A percentile compares a stretch with the other conserved stretches of the same genome.
phyloP scores from a whole-genome alignment of 2,888 invertebrate species.

The Xanthia icteritia region DNA sequence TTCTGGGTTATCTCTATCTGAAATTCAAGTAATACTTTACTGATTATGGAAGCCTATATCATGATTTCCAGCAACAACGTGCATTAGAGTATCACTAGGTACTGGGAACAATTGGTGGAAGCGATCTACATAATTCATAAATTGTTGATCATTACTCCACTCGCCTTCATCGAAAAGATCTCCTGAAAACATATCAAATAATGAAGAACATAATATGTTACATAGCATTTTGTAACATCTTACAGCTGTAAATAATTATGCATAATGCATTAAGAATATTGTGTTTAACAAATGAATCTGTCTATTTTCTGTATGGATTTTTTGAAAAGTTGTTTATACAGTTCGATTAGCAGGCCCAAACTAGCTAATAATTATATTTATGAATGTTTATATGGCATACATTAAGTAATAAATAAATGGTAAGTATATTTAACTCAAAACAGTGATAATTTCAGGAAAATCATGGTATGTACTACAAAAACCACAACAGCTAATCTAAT shows the following conservation, averaged over 20 bases:
- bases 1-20: background rate
- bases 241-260: background rate
- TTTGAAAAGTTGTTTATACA: background rate
- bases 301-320: background rate
- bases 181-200: slow-evolving; percentile 89
- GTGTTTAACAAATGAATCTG: background rate
- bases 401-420: background rate
- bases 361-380: background rate
- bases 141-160: slow-evolving; percentile 94
- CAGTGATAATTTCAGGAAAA: background rate
- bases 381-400: background rate
- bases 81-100: slow-evolving; percentile 91
- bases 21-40: slow-evolving; percentile 85
- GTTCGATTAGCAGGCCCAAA: background rate
- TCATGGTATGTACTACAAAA: background rate
- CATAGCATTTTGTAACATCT: background rate
- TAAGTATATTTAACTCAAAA: too few relatives aligned
- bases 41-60: slow-evolving; percentile 99
- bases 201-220: background rate
- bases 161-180: slow-evolving; percentile 99
- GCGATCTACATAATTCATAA: slow-evolving; percentile 94
- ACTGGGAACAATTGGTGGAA: slow-evolving; percentile 95
- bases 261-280: background rate
- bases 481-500: background rate
- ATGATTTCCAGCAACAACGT: slow-evolving; percentile 97